These are phyloP conservation scores for Mormoops blainvillei DNA, from an alignment of 2,113 vertebrate species.

Conservation along the genomic window DNA sequence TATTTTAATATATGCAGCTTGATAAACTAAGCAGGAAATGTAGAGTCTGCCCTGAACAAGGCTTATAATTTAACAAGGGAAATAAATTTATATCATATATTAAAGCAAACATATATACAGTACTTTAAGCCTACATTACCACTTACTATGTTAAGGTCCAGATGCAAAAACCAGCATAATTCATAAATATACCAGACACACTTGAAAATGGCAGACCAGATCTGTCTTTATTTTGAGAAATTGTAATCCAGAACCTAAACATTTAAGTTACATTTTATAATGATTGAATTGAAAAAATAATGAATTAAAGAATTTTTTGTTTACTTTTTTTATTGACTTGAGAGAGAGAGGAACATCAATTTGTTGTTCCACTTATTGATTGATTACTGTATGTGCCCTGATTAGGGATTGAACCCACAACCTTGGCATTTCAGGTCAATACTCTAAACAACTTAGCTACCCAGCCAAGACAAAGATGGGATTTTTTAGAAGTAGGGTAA, in stretches of 20 bases:
- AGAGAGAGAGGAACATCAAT: no score
- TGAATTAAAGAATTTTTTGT: not conserved
- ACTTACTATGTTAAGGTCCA: not conserved
- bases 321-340: no score
- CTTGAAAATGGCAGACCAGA: not conserved
- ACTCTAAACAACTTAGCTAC: no score
- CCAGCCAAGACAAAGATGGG: not conserved
- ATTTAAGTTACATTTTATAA: slow-evolving; percentile 29
- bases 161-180: not conserved
- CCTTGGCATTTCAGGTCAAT: no score
- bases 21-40: slow-evolving; percentile 4
- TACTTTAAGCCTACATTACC: not conserved
- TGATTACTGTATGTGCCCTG: no score
- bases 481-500: not conserved
- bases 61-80: not conserved
- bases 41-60: not conserved
- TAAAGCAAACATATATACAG: not conserved
- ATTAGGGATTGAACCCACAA: no score
- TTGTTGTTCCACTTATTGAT: no score
- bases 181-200: not conserved
- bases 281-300: not conserved
- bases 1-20: not conserved
- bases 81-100: not conserved
- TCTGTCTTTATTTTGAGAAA: not conserved
- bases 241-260: slow-evolving; percentile 6